These are phyloP conservation scores for Sesamia nonagrioides DNA, from an alignment of 1,140 invertebrate genomes.

Conservation along the genomic window DNA sequence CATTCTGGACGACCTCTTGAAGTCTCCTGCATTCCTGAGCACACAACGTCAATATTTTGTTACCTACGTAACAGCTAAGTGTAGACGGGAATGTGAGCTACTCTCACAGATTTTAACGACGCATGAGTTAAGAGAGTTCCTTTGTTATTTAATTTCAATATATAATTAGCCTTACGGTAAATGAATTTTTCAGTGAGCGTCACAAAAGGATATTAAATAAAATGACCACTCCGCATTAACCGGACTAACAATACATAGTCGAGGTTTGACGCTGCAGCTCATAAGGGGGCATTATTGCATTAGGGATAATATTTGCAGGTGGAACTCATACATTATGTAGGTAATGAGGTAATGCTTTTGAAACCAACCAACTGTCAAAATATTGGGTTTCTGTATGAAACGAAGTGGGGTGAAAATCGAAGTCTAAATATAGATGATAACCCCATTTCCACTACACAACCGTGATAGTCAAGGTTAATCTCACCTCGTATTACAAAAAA, in stretches of 20 bases:
- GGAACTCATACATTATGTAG: too few species aligned
- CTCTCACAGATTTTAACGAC: background rate
- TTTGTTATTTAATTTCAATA: background rate
- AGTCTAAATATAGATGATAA: background rate
- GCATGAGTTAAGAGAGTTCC: background rate
- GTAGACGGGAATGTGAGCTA: too few species aligned
- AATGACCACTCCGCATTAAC: too few species aligned
- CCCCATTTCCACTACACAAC: background rate
- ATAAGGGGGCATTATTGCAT: too few species aligned
- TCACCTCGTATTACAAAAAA: conserved; percentile 22
- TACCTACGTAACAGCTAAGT: background rate
- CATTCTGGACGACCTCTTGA: conserved; percentile 36
- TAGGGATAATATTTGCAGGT: too few species aligned
- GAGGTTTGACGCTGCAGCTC: too few species aligned
- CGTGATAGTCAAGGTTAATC: background rate
- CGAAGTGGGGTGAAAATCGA: background rate
- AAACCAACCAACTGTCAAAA: too few species aligned
- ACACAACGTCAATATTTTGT: conserved; percentile 32
- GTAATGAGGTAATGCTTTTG: too few species aligned
- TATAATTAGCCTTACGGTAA: background rate
- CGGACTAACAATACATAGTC: too few species aligned
- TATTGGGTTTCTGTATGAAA: background rate
- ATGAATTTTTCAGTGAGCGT: background rate
- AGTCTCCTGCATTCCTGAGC: conserved; percentile 13
- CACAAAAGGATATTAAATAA: too few species aligned